Evolutionary conservation across 2,797 vertebrate species (phyloP).

Genomic region (Hydrocynus forskahlii): DNA sequence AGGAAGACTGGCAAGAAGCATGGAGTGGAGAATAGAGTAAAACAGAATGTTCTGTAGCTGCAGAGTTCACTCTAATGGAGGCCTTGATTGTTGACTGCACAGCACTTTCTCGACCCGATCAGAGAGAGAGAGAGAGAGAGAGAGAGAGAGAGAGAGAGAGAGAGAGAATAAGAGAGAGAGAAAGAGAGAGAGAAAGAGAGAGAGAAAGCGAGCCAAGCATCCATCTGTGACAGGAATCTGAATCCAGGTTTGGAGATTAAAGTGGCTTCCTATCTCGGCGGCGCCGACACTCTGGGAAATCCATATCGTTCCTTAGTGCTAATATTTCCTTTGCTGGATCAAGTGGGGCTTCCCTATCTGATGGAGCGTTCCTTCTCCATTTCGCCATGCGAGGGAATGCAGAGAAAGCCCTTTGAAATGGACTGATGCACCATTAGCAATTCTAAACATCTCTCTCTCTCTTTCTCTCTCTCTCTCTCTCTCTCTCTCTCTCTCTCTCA

Average conservation of each 20-base stretch:
- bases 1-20: neutral
- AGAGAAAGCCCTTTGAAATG: conserved; percentile 67
- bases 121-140: conserved; percentile 7
- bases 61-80: conserved; percentile 42
- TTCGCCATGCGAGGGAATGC: conserved; percentile 68
- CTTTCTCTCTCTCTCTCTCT: conserved; percentile 52
- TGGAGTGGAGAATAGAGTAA: neutral
- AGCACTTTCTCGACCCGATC: conserved; percentile 57
- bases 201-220: conserved; percentile 48
- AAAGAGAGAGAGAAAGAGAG: conserved; percentile 23
- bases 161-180: no score
- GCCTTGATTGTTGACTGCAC: conserved; percentile 51
- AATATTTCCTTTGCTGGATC: conserved; percentile 71
- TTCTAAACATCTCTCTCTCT: conserved; percentile 70
- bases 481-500: conserved; percentile 57
- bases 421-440: conserved; percentile 70
- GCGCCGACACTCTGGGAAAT: conserved; percentile 64
- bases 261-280: conserved; percentile 61
- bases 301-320: conserved; percentile 61
- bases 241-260: conserved; percentile 66
- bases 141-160: no score
- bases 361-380: conserved; percentile 64
- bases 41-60: conserved; percentile 2
- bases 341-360: conserved; percentile 67
- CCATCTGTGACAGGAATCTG: conserved; percentile 51